Percentiles rank a stretch among this genome's conserved stretches.
Conservation (phyloP, 2,888 invertebrate species). For the Sinelater perroti region DNA sequence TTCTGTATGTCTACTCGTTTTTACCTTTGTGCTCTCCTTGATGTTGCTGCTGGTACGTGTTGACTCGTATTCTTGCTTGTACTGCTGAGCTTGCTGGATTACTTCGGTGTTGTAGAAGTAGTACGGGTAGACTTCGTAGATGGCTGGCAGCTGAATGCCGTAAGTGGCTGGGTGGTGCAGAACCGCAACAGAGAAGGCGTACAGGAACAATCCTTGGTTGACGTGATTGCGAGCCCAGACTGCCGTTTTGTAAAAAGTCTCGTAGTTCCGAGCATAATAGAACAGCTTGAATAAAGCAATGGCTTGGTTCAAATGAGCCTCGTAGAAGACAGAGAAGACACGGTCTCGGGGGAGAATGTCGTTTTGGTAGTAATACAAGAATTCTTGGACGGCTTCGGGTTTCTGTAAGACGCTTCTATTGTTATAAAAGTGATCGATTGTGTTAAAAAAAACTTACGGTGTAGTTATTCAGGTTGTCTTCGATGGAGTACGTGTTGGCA, state of each 20-base stretch:
- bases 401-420: slow-evolving; percentile 57
- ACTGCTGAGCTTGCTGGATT: slow-evolving; percentile 1
- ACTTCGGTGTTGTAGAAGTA: slow-evolving; percentile 3
- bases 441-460: slow-evolving; percentile 31
- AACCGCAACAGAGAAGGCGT: slow-evolving; percentile 70
- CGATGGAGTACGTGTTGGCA: slow-evolving; percentile 63
- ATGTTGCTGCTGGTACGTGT: neutral
- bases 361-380: slow-evolving; percentile 64
- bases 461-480: slow-evolving; percentile 61
- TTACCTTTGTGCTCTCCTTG: slow-evolving; percentile 3
- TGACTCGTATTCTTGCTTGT: neutral
- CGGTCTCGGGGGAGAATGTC: slow-evolving; percentile 68
- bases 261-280: slow-evolving; percentile 75
- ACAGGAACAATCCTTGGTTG: slow-evolving; percentile 76
- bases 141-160: slow-evolving; percentile 70
- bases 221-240: slow-evolving; percentile 72
- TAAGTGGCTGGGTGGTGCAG: slow-evolving; percentile 63
- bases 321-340: slow-evolving; percentile 70
- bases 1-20: too few relatives aligned
- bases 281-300: slow-evolving; percentile 72
- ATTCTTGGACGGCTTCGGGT: slow-evolving; percentile 66
- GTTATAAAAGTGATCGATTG: neutral
- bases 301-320: slow-evolving; percentile 70
- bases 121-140: slow-evolving; percentile 66
- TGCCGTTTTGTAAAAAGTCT: slow-evolving; percentile 74